A percentile compares a stretch with the other conserved stretches of the same genome.
These are phyloP conservation scores for Syrphus vitripennis DNA, from an alignment of 2,888 invertebrate genomes.

Conservation along the genomic window DNA sequence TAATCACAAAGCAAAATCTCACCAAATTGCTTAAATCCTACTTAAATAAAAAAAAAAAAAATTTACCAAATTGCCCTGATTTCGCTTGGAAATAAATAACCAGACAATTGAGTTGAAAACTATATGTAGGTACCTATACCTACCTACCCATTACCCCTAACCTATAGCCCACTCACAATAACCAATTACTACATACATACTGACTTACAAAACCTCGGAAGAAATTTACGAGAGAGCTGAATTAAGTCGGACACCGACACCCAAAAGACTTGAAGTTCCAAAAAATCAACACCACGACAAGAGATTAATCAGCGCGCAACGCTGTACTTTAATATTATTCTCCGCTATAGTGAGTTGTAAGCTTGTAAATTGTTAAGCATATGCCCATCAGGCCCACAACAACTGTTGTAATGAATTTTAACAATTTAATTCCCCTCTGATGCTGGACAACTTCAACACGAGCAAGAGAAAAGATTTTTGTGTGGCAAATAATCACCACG, in stretches of 20 bases:
- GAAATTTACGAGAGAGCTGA: constrained; percentile 26
- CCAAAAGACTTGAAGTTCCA: neutral
- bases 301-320: constrained; percentile 55
- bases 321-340: neutral
- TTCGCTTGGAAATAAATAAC: constrained; percentile 43
- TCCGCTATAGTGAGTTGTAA: neutral
- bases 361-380: constrained; percentile 14
- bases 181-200: constrained; percentile 47
- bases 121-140: neutral
- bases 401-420: constrained; percentile 29
- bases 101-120: constrained; percentile 26
- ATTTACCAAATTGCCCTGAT: constrained; percentile 25
- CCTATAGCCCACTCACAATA: constrained; percentile 47
- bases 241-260: neutral
- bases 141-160: too few relatives aligned
- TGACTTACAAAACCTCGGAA: constrained; percentile 26
- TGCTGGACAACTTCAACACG: neutral
- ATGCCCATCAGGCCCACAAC: constrained; percentile 13
- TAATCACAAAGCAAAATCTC: neutral
- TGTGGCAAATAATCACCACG: neutral
- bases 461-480: neutral
- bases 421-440: constrained; percentile 60
- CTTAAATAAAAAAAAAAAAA: neutral
- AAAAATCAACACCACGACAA: constrained; percentile 45
- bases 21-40: constrained; percentile 16